Conservation (phyloP, 2,113 vertebrate genomes). For the Alces alces region DNA sequence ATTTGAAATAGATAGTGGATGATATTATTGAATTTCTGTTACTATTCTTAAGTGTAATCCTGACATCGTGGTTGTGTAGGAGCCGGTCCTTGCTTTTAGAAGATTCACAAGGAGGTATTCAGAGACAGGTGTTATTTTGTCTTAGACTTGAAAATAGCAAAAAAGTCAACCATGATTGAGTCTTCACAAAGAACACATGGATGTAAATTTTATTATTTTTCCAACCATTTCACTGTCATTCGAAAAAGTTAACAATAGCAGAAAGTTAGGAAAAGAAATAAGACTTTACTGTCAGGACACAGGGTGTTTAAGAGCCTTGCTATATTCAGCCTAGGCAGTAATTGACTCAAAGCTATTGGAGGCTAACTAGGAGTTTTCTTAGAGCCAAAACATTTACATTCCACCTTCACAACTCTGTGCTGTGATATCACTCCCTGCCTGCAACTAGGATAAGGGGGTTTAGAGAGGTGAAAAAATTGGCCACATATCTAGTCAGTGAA, state of each 20-base stretch:
- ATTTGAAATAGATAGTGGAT: not conserved
- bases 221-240: not conserved
- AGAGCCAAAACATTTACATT: not conserved
- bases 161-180: not conserved
- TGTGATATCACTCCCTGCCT: not conserved
- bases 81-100: not conserved
- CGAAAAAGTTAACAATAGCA: not conserved
- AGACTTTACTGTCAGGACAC: not conserved
- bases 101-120: not conserved
- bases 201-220: not conserved
- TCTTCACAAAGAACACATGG: not conserved
- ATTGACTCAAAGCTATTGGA: not conserved
- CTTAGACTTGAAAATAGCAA: constrained; percentile 10
- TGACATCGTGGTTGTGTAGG: not conserved
- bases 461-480: not conserved
- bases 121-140: not conserved
- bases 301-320: not conserved
- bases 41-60: not conserved
- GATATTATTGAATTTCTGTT: not conserved
- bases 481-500: not conserved
- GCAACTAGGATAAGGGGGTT: not conserved
- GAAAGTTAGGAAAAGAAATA: not conserved
- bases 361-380: not conserved
- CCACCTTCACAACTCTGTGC: not conserved
- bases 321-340: not conserved